Evolutionary conservation across 2,113 vertebrate genomes (phyloP).

Genomic region (Rhinichthys klamathensis): DNA sequence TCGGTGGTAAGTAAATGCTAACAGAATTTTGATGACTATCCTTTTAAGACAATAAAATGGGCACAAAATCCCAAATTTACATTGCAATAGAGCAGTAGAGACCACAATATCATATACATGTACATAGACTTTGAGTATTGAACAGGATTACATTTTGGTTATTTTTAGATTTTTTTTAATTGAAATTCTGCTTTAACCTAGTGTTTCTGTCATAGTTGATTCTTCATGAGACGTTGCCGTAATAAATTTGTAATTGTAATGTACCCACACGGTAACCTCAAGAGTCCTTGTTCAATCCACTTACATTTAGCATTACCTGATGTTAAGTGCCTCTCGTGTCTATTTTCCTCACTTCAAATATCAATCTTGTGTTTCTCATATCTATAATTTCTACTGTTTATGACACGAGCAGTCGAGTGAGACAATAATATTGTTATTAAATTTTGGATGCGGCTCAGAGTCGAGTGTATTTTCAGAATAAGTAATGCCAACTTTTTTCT

Average conservation of each 20-base stretch:
- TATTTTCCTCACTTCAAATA: not conserved
- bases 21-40: not conserved
- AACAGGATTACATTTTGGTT: not conserved
- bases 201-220: not conserved
- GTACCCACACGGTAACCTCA: not conserved
- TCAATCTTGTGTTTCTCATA: not conserved
- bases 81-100: not conserved
- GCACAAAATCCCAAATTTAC: not conserved
- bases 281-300: not conserved
- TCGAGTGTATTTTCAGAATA: conserved; percentile 36
- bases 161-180: not conserved
- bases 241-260: not conserved
- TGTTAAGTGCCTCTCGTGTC: not conserved
- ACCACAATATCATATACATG: not conserved
- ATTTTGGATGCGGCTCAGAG: not conserved
- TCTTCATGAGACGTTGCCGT: not conserved
- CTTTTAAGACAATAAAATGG: not conserved
- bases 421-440: conserved; percentile 12
- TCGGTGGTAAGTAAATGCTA: not conserved
- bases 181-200: not conserved
- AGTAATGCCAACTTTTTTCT: conserved; percentile 46
- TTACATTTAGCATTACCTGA: not conserved
- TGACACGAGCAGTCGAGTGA: not conserved
- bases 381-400: not conserved
- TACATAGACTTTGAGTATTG: not conserved